Conservation (phyloP, 1,140 invertebrate species). For the Heliconius himera region DNA sequence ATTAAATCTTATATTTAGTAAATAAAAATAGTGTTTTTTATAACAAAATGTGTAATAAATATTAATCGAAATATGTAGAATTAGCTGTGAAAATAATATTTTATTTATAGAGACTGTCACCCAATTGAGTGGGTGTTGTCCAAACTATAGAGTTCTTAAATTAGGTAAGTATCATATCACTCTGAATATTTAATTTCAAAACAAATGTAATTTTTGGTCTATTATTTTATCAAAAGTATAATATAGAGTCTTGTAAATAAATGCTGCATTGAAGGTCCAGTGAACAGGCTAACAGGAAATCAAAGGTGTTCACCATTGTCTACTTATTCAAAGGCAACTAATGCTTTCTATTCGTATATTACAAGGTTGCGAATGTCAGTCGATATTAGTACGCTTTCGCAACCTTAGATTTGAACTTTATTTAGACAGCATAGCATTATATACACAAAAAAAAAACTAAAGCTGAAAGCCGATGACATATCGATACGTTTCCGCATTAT, state of each 20-base stretch:
- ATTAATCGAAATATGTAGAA: not conserved
- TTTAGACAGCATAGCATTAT: conserved; percentile 64
- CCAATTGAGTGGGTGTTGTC: conserved; percentile 45
- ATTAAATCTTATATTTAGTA: not conserved
- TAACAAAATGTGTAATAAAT: not conserved
- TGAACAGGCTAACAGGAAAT: conserved; percentile 56
- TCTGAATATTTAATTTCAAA: not conserved
- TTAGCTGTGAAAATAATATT: conserved; percentile 10
- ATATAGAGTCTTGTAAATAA: conserved; percentile 5
- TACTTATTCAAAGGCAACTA: conserved; percentile 56
- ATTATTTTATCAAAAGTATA: not conserved
- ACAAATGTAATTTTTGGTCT: not conserved
- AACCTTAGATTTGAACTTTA: conserved; percentile 72
- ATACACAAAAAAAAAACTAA: conserved; percentile 70
- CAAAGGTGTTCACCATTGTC: conserved; percentile 66
- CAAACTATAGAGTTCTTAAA: conserved; percentile 35
- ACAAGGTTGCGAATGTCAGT: conserved; percentile 76
- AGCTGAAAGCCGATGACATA: conserved; percentile 71
- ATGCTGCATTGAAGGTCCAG: conserved; percentile 18
- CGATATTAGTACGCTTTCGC: conserved; percentile 70
- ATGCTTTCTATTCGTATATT: conserved; percentile 73
- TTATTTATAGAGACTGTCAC: conserved; percentile 31
- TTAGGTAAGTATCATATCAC: conserved; percentile 21
- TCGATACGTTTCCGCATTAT: conserved; percentile 69
- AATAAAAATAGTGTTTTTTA: not conserved